phyloP scores from a whole-genome alignment of 2,888 invertebrate species.

The Clusia tigrina region DNA sequence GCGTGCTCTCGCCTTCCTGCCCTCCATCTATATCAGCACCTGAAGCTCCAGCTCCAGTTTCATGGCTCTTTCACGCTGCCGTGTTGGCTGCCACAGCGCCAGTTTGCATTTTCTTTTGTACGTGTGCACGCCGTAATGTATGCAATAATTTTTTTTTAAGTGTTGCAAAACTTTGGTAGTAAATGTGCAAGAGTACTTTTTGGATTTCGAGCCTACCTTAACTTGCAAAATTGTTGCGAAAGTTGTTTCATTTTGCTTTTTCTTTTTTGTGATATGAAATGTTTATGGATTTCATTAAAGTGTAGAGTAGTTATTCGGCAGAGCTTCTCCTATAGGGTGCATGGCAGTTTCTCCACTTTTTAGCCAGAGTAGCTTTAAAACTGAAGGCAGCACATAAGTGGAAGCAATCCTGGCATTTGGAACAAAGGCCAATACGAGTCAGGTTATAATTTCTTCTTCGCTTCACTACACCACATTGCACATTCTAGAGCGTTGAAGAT shows the following conservation, averaged over 20 bases:
- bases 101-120: slow-evolving; percentile 49
- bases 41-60: neutral
- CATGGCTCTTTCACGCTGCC: neutral
- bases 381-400: no score
- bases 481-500: no score
- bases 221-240: slow-evolving; percentile 38
- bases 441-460: no score
- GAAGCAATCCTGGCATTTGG: no score
- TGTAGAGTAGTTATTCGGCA: no score
- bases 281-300: neutral
- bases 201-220: slow-evolving; percentile 37
- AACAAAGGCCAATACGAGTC: no score
- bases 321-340: no score
- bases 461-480: no score
- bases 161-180: slow-evolving; percentile 12
- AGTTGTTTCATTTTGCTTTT: neutral
- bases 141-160: slow-evolving; percentile 46
- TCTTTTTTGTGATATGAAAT: neutral
- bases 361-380: no score
- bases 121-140: slow-evolving; percentile 54
- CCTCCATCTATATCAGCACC: no score
- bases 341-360: no score
- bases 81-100: slow-evolving; percentile 3
- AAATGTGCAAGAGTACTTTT: neutral
- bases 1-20: no score